phyloP scores from a whole-genome alignment of 2,797 vertebrate genomes.

The Eulemur albifrons region DNA sequence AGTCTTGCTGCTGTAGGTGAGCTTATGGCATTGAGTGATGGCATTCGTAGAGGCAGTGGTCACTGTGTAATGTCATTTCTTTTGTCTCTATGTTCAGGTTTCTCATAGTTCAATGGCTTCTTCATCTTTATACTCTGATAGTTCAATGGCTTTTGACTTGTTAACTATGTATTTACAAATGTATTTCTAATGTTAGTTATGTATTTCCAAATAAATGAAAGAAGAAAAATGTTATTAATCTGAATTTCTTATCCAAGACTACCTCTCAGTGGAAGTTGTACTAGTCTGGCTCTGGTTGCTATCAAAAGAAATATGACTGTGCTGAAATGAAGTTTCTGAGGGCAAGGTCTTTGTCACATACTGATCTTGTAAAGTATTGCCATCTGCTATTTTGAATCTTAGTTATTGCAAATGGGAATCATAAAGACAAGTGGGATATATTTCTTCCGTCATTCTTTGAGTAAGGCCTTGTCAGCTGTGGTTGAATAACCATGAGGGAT shows the following conservation, averaged over 20 bases:
- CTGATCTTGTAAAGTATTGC: not conserved
- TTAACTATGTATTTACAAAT: not conserved
- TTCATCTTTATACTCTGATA: not conserved
- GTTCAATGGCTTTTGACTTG: not conserved
- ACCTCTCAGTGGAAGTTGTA: not conserved
- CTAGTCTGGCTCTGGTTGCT: not conserved
- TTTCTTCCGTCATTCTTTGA: slow-evolving; percentile 5
- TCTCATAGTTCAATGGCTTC: not conserved
- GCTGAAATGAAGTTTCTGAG: not conserved
- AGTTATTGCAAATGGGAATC: not conserved
- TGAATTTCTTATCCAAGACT: not conserved
- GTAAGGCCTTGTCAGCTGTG: not conserved
- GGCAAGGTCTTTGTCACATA: not conserved
- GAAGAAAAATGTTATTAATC: not conserved
- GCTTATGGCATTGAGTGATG: not conserved
- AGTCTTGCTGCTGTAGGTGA: not conserved
- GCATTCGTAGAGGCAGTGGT: not conserved
- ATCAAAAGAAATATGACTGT: not conserved
- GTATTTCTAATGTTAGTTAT: not conserved
- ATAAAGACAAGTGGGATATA: not conserved
- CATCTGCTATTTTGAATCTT: not conserved
- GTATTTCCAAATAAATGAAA: not conserved
- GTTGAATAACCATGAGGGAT: slow-evolving; percentile 6
- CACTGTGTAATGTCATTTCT: not conserved
- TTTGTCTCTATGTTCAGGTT: not conserved